Base-by-base conservation (phyloP, 2,797 vertebrate genomes). In the Clamator glandarius region DNA sequence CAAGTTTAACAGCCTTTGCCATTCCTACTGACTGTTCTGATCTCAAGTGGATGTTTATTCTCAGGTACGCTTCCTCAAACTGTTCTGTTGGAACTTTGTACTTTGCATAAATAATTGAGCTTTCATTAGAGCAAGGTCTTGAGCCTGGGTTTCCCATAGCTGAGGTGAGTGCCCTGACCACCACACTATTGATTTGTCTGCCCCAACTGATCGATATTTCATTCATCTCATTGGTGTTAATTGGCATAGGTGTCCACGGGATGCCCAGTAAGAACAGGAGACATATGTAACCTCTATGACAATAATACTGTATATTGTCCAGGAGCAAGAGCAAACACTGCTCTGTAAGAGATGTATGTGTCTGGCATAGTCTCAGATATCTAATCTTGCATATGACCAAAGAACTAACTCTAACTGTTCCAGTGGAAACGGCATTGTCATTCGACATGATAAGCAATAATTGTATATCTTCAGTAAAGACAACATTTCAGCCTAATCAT, bases 71-170 rank as follows among this genome's bases (percentile, higher is more conserved):
- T 96, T 96, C 95, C 94, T 91, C 88, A 88, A 41, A 88, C 88
- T 95, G 83, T 59, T 88, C 70, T 66, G 23, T 63, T 76, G 73
- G 90, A 88, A 80, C 88, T 93, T 86, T 91, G 87, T 72, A 33
- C 73, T 96, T 95, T 96, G 96, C 94, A 93, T 96, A 96, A 96
- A 96, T 96, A 96, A 96, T 96, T 96, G 91, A 96, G 85, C 80
- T 79, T 90, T 96, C 91, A 91, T 95, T 95, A 96, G 83, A 92
- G 59, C 52, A 61, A 15, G 90, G 93, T 95, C 93, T 84, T 80
- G 92, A 87, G 94, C 86, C 41, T 85, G 70, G 94, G 81, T 87
- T 93, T 92, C 86, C 93, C 90, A 70, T 75, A 93, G 92, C 84
- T 28, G 88, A 94, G 92, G 95, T 96, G 95, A 95, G 74, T 96